phyloP scores from a whole-genome alignment of 2,888 invertebrate genomes.

The Serrognathus titanus region DNA sequence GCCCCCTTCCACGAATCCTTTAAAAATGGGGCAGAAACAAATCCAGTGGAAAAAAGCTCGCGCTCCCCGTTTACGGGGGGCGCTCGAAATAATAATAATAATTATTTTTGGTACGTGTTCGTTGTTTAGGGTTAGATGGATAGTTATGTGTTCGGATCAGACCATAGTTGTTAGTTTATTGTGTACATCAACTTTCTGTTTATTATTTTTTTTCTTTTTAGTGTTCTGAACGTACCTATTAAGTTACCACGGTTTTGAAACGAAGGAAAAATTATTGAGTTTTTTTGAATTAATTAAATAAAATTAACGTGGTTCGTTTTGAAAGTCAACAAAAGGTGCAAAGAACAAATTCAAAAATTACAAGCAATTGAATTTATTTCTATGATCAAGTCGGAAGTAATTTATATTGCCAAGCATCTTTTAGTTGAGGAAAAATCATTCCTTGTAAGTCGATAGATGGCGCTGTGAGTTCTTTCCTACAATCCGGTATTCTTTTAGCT shows the following conservation, averaged over 20 bases:
- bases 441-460: no score
- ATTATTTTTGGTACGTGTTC: slow-evolving; percentile 29
- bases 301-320: no score
- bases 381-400: no score
- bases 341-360: no score
- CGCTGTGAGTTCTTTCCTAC: no score
- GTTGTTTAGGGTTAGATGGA: slow-evolving; percentile 22
- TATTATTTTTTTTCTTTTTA: not conserved
- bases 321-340: no score
- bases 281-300: no score
- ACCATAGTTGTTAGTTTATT: slow-evolving; percentile 8
- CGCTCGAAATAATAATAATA: slow-evolving; percentile 8
- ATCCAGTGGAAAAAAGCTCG: slow-evolving; percentile 32
- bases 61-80: not conserved
- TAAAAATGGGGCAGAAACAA: slow-evolving; percentile 28
- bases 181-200: slow-evolving; percentile 5
- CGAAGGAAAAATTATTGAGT: no score
- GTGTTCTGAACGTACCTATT: not conserved
- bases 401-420: no score
- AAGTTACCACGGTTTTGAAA: not conserved
- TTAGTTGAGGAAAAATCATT: no score
- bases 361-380: no score
- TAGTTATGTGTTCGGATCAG: slow-evolving; percentile 14
- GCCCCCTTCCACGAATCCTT: slow-evolving; percentile 29
- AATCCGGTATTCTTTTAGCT: no score